phyloP scores from a whole-genome alignment of 2,113 vertebrate species.

The Galeopterus variegatus region DNA sequence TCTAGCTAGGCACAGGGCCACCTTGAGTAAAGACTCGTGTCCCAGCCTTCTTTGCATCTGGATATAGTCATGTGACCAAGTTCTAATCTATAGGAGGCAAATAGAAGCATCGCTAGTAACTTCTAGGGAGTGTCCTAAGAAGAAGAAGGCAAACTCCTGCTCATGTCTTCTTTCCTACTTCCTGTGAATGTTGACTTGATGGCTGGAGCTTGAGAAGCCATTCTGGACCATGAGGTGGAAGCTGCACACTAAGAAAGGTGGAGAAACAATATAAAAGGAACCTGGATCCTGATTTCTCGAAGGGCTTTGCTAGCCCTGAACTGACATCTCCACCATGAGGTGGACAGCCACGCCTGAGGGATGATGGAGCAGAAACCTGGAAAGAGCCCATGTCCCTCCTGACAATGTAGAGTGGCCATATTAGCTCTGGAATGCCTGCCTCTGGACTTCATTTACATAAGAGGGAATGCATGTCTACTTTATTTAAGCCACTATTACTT shows the following conservation, averaged over 20 bases:
- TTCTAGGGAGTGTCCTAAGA: background rate
- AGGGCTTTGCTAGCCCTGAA: background rate
- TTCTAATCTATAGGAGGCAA: background rate
- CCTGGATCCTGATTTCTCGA: background rate
- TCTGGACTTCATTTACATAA: background rate
- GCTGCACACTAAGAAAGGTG: background rate
- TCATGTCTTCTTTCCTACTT: background rate
- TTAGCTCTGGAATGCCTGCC: background rate
- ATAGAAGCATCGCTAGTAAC: background rate
- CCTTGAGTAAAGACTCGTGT: conserved; percentile 4
- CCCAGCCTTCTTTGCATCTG: background rate
- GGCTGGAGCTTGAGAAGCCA: background rate
- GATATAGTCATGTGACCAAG: background rate
- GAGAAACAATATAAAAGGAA: background rate
- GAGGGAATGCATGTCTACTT: background rate
- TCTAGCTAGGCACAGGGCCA: background rate
- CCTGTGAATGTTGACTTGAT: background rate
- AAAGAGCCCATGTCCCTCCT: background rate
- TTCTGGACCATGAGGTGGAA: background rate
- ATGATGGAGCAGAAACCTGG: background rate
- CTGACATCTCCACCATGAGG: background rate
- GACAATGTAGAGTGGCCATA: background rate
- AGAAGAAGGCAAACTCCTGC: background rate
- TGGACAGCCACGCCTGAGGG: background rate
- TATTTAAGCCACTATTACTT: background rate